These are phyloP conservation scores for Hydractinia echinata DNA, from an alignment of 30 jellyfish, hydroid and myxozoan genomes.

Conservation along the genomic window DNA sequence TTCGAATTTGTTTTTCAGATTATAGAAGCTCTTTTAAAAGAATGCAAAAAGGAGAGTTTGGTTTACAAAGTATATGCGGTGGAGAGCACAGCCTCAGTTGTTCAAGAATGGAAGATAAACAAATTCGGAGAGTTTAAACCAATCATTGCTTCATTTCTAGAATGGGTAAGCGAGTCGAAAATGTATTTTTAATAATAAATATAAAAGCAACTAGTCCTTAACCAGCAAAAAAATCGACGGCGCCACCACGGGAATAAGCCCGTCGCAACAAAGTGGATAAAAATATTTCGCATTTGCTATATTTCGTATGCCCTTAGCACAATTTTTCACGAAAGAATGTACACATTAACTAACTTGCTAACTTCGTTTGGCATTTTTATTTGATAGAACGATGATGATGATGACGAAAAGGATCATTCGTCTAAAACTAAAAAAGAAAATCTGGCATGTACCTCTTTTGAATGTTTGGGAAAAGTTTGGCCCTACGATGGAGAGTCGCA, in stretches of 20 bases:
- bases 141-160: slow-evolving; percentile 30
- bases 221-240: background rate
- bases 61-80: slow-evolving; percentile 55
- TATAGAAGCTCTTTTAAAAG: slow-evolving; percentile 51
- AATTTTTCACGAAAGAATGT: too few species aligned
- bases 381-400: slow-evolving; percentile 16
- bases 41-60: slow-evolving; percentile 57
- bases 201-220: background rate
- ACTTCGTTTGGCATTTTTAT: background rate
- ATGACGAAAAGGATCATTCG: slow-evolving; percentile 40
- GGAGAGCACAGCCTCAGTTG: slow-evolving; percentile 37
- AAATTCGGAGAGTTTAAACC: slow-evolving; percentile 34
- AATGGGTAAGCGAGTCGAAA: slow-evolving; percentile 17
- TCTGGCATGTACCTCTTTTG: slow-evolving; percentile 31
- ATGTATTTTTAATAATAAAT: background rate
- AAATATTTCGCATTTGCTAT: too few species aligned
- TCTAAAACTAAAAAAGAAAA: slow-evolving; percentile 45
- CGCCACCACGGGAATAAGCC: background rate
- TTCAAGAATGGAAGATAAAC: slow-evolving; percentile 48
- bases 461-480: slow-evolving; percentile 64
- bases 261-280: too few species aligned
- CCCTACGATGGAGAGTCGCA: slow-evolving; percentile 45
- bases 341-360: background rate
- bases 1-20: too few species aligned
- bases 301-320: too few species aligned